Evolutionary conservation across 92 coral and sea anemone genomes (phyloP).

Genomic region (Phenganax subtilis): DNA sequence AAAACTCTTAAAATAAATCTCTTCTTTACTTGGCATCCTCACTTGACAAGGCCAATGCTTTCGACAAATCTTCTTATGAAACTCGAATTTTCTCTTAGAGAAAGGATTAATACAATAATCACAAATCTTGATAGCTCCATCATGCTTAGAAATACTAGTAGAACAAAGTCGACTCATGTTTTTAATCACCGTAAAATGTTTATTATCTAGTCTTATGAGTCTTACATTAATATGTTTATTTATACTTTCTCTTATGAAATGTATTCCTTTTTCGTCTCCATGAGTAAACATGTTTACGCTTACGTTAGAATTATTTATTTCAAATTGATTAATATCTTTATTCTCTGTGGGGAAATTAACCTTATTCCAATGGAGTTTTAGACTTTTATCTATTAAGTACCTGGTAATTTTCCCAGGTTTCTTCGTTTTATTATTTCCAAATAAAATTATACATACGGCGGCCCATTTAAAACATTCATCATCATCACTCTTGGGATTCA

Average conservation of each 20-base stretch:
- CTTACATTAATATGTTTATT: no score
- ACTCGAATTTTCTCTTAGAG: neutral
- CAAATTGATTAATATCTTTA: conserved; percentile 5
- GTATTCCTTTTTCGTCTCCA: neutral
- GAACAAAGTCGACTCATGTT: conserved; percentile 1
- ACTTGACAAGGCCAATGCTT: neutral
- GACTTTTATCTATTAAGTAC: no score
- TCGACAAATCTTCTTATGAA: neutral
- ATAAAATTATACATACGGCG: no score
- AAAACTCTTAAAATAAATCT: conserved; percentile 20
- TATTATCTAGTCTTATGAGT: no score
- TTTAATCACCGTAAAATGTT: neutral
- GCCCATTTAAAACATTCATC: no score
- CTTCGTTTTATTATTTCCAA: no score
- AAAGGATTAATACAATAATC: neutral
- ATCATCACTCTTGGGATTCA: no score
- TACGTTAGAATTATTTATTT: conserved; percentile 23
- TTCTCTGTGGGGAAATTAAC: no score
- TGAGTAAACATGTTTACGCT: conserved; percentile 40
- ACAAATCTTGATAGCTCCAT: neutral
- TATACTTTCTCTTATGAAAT: no score
- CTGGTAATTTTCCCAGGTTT: neutral
- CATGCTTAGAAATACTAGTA: neutral
- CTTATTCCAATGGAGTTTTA: no score
- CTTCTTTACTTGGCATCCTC: neutral